Evolutionary conservation across 1,140 invertebrate genomes (phyloP).

Genomic region (Leguminivora glycinivorella): DNA sequence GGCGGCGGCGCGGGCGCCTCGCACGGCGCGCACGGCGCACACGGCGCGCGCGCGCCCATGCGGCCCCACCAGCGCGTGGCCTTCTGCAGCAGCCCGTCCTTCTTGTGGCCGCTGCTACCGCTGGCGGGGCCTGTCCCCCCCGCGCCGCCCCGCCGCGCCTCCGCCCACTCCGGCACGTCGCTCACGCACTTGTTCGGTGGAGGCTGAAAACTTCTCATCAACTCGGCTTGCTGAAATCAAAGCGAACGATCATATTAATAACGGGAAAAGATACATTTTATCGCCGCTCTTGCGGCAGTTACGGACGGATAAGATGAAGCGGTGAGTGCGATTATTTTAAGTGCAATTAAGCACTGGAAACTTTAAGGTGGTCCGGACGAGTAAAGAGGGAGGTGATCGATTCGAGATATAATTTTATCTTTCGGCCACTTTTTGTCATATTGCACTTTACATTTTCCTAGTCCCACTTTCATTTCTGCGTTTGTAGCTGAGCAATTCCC

Average conservation of each 20-base stretch:
- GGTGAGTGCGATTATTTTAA: too few relatives aligned
- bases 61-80: constrained; percentile 71
- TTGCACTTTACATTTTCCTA: too few relatives aligned
- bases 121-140: constrained; percentile 36
- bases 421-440: too few relatives aligned
- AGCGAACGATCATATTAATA: not conserved
- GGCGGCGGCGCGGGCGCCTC: constrained; percentile 53
- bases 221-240: constrained; percentile 75
- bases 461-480: too few relatives aligned
- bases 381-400: too few relatives aligned
- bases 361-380: too few relatives aligned
- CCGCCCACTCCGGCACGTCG: constrained; percentile 78
- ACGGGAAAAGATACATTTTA: not conserved
- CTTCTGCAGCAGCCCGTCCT: constrained; percentile 74
- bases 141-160: constrained; percentile 42
- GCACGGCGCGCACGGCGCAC: constrained; percentile 35
- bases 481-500: too few relatives aligned
- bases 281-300: not conserved
- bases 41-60: constrained; percentile 66
- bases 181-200: constrained; percentile 79
- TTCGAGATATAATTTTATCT: too few relatives aligned
- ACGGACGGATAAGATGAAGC: too few relatives aligned
- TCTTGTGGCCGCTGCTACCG: constrained; percentile 58
- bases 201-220: constrained; percentile 77
- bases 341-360: too few relatives aligned